A percentile compares a stretch with the other conserved stretches of the same genome.
phyloP scores from a whole-genome alignment of 2,797 vertebrate species.

The Pelochelys cantorii region DNA sequence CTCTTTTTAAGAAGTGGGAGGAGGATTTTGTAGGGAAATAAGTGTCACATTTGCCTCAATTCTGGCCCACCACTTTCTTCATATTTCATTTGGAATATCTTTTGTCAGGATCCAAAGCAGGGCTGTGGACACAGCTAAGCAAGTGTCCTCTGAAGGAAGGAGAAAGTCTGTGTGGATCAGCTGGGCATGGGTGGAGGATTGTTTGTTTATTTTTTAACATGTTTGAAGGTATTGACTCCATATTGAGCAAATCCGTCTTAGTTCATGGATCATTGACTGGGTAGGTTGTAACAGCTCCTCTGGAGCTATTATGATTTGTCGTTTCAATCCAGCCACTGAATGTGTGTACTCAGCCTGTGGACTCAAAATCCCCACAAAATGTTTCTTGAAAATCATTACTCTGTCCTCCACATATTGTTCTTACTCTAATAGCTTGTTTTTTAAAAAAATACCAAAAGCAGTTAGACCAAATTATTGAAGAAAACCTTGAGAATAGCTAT shows the following conservation, averaged over 20 bases:
- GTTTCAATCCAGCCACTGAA: constrained; percentile 52
- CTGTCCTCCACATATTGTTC: constrained; percentile 26
- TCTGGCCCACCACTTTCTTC: not conserved
- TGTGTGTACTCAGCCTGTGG: constrained; percentile 7
- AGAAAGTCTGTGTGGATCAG: constrained; percentile 29
- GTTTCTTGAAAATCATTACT: constrained; percentile 38
- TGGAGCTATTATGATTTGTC: constrained; percentile 51
- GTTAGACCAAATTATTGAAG: constrained; percentile 9
- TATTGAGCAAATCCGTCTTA: constrained; percentile 65
- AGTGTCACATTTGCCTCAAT: not conserved
- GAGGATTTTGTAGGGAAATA: not conserved
- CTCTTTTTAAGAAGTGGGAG: not conserved
- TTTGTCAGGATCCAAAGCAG: not conserved
- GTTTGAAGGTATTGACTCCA: constrained; percentile 49
- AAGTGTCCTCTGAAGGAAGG: not conserved
- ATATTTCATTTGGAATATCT: not conserved
- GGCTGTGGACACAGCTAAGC: not conserved
- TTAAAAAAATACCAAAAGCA: constrained; percentile 7
- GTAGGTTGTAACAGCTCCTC: constrained; percentile 58
- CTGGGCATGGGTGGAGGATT: constrained; percentile 16
- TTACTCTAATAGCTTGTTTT: constrained; percentile 11
- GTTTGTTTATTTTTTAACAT: constrained; percentile 64
- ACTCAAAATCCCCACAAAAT: constrained; percentile 30
- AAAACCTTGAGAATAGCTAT: constrained; percentile 33
- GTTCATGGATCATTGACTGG: constrained; percentile 63